Evolutionary conservation across 2,888 invertebrate species (phyloP).

Genomic region (Mesodorylaimus sp.): DNA sequence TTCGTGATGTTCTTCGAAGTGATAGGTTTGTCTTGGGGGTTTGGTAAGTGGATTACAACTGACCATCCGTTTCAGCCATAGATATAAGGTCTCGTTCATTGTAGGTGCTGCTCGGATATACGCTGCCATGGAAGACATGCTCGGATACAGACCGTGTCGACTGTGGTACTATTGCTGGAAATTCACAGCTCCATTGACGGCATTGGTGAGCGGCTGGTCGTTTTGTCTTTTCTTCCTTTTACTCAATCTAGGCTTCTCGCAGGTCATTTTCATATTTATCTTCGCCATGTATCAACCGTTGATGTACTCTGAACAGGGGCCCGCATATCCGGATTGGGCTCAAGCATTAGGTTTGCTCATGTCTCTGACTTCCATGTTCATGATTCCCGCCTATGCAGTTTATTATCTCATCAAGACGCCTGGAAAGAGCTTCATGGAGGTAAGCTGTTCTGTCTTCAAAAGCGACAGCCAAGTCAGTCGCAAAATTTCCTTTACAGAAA

Average conservation of each 20-base stretch:
- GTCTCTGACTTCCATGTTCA: conserved; percentile 62
- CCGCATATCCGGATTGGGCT: conserved; percentile 60
- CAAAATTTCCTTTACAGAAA: too few relatives aligned
- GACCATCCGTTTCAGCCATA: too few relatives aligned
- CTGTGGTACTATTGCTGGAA: conserved; percentile 72
- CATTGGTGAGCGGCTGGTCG: conserved; percentile 44
- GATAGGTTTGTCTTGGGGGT: conserved; percentile 72
- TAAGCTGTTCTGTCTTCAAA: too few relatives aligned
- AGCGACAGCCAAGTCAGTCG: too few relatives aligned
- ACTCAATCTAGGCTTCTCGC: conserved; percentile 18
- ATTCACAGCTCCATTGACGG: conserved; percentile 63
- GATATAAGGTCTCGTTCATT: too few relatives aligned
- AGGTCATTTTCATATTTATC: conserved; percentile 64
- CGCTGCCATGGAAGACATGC: conserved; percentile 59
- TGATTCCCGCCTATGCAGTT: conserved; percentile 62
- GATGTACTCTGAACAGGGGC: conserved; percentile 41
- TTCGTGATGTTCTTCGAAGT: conserved; percentile 80
- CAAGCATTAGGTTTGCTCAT: conserved; percentile 59
- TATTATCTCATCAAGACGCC: conserved; percentile 44
- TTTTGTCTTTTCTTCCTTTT: neutral
- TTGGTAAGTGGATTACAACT: conserved; percentile 44
- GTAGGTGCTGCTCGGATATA: conserved; percentile 47
- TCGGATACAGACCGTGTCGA: conserved; percentile 54
- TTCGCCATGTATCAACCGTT: conserved; percentile 58
- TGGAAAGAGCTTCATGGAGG: conserved; percentile 39